Evolutionary conservation across 2,113 vertebrate genomes (phyloP).

Genomic region (Syngnathus typhle): DNA sequence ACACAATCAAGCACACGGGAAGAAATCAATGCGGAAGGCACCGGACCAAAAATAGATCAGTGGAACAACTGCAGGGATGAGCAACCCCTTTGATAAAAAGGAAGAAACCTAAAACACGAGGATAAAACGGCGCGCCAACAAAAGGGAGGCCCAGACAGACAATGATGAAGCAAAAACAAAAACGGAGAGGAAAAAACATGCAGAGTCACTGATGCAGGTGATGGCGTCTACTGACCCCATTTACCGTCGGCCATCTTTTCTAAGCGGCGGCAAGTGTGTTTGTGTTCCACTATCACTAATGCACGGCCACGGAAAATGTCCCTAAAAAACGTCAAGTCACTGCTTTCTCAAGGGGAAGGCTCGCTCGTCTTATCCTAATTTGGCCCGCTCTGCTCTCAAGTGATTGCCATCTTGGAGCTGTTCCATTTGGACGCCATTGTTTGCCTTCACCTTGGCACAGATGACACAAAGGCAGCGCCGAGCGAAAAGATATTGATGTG

Average conservation of each 20-base stretch:
- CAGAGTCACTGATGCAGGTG: not conserved
- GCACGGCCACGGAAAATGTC: too few relatives aligned
- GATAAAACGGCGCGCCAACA: not conserved
- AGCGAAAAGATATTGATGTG: not conserved
- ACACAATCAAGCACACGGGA: constrained; percentile 25
- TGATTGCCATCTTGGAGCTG: constrained; percentile 20
- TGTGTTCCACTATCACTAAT: too few relatives aligned
- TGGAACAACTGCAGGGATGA: constrained; percentile 30
- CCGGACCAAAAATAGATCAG: constrained; percentile 45
- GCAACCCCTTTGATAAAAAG: constrained; percentile 10
- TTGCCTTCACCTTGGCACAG: constrained; percentile 31
- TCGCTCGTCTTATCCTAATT: too few relatives aligned
- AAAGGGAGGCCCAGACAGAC: not conserved
- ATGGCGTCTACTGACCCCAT: too few relatives aligned
- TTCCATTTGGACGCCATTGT: constrained; percentile 31
- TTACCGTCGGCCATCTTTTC: too few relatives aligned
- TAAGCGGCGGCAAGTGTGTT: too few relatives aligned
- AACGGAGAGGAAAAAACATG: not conserved
- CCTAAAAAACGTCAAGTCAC: too few relatives aligned
- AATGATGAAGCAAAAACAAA: too few relatives aligned
- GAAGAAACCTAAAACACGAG: not conserved
- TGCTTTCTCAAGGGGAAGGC: too few relatives aligned
- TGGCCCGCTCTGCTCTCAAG: too few relatives aligned
- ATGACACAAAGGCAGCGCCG: constrained; percentile 7
- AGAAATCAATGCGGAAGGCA: constrained; percentile 45